These are phyloP conservation scores for Euthynnus affinis DNA, from an alignment of 2,797 vertebrate genomes.

Conservation along the genomic window DNA sequence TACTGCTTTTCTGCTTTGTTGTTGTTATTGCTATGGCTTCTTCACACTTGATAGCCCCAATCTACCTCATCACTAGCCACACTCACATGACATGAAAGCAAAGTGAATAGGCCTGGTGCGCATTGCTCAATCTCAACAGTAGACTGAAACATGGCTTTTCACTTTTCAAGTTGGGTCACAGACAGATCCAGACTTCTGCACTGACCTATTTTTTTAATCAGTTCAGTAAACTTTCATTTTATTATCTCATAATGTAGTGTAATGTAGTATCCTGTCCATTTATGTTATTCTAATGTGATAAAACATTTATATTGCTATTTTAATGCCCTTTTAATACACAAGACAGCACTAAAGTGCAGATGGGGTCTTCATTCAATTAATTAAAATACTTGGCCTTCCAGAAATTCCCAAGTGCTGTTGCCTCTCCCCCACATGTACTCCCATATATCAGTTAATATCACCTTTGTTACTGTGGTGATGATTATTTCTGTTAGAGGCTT, in stretches of 20 bases:
- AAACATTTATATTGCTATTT: conserved; percentile 68
- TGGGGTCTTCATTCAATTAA: conserved; percentile 49
- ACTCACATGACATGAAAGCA: conserved; percentile 22
- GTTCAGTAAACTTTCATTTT: conserved; percentile 67
- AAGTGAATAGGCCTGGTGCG: not conserved
- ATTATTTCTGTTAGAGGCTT: conserved; percentile 47
- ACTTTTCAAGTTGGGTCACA: conserved; percentile 25
- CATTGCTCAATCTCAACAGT: too few relatives aligned
- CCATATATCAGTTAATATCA: conserved; percentile 29
- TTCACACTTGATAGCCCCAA: conserved; percentile 22
- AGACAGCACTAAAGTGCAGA: conserved; percentile 49
- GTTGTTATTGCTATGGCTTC: conserved; percentile 32
- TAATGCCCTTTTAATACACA: conserved; percentile 51
- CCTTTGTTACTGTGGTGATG: conserved; percentile 35
- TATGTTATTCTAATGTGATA: conserved; percentile 63
- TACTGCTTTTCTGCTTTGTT: conserved; percentile 21
- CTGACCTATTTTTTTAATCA: conserved; percentile 63
- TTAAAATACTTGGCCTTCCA: conserved; percentile 30
- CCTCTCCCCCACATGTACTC: conserved; percentile 1
- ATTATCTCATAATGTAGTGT: conserved; percentile 56
- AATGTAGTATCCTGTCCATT: conserved; percentile 47
- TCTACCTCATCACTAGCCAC: conserved; percentile 4
- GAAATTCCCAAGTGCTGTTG: not conserved
- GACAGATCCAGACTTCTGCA: conserved; percentile 35
- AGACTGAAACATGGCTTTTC: too few relatives aligned